Evolutionary conservation across 1,140 invertebrate genomes (phyloP).

Genomic region (Anadara kagoshimensis): DNA sequence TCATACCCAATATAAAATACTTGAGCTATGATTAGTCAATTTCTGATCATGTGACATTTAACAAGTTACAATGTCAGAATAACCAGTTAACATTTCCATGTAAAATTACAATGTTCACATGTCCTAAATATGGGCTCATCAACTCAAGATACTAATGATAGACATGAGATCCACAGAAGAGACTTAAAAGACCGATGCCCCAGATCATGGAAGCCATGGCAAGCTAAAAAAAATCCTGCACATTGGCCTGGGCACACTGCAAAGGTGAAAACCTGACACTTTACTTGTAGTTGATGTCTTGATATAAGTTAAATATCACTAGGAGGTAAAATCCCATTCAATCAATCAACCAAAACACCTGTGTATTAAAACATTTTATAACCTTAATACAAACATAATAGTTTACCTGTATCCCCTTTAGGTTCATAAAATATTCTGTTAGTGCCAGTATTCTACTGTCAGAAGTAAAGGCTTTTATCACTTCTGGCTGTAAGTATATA

Average conservation of each 20-base stretch:
- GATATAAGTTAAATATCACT: neutral
- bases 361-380: too few species aligned
- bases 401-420: slow-evolving; percentile 36
- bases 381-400: too few species aligned
- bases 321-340: neutral
- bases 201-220: too few species aligned
- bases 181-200: too few species aligned
- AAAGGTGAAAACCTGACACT: neutral
- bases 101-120: too few species aligned
- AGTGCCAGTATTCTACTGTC: slow-evolving; percentile 76
- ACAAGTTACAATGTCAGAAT: too few species aligned
- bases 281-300: neutral
- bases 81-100: too few species aligned
- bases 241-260: neutral
- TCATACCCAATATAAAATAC: too few species aligned
- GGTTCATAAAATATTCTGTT: slow-evolving; percentile 78
- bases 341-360: neutral
- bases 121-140: neutral
- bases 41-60: too few species aligned
- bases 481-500: slow-evolving; percentile 70
- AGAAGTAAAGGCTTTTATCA: slow-evolving; percentile 77
- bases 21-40: too few species aligned
- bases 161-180: too few species aligned
- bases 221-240: too few species aligned
- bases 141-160: neutral